These are phyloP conservation scores for Cygnus atratus DNA, from an alignment of 2,113 vertebrate species.

Conservation along the genomic window DNA sequence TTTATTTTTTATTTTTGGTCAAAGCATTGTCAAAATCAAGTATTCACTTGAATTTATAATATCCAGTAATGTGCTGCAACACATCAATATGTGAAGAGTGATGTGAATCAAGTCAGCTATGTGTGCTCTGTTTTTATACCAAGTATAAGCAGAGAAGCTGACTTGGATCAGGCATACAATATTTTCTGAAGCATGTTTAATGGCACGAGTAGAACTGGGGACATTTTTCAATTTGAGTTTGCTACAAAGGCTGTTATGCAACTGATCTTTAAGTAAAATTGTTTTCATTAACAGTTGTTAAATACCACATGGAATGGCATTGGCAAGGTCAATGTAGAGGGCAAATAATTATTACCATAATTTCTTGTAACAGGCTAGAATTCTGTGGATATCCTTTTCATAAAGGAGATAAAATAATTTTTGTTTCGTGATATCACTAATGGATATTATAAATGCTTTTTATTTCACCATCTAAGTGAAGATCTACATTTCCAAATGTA, in stretches of 20 bases:
- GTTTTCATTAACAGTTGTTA: constrained; percentile 5
- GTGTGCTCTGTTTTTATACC: not conserved
- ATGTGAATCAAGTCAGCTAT: not conserved
- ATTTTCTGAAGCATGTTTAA: constrained; percentile 24
- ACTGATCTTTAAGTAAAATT: not conserved
- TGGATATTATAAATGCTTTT: not conserved
- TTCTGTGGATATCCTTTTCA: not conserved
- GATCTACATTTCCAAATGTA: not conserved
- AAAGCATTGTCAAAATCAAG: not conserved
- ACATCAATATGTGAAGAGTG: not conserved
- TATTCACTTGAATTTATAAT: not conserved
- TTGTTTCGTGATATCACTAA: not conserved
- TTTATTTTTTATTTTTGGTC: not conserved
- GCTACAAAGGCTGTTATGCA: not conserved
- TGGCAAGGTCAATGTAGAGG: not conserved
- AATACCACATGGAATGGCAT: not conserved
- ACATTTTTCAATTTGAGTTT: not conserved
- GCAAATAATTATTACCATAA: not conserved
- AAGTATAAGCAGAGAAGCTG: not conserved
- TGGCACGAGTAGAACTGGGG: not conserved
- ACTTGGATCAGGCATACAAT: not conserved
- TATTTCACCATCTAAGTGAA: not conserved
- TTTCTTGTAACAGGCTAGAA: not conserved
- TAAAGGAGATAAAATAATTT: not conserved
- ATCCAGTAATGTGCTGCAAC: not conserved